Conservation (phyloP, 1,140 invertebrate species). For the Zaprionus taronus region DNA sequence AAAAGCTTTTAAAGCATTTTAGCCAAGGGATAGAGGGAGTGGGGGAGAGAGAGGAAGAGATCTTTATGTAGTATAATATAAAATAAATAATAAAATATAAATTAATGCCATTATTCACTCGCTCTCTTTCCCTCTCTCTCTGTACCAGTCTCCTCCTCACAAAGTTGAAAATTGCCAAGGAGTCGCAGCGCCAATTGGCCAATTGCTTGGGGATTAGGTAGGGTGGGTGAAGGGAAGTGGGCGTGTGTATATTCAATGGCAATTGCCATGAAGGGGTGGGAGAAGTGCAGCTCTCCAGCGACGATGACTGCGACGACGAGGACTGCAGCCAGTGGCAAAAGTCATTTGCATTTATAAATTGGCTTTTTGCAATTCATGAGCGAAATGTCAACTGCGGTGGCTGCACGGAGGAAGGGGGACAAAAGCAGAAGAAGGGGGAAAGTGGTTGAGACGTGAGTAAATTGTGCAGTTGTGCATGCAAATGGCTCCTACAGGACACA, state of each 20-base stretch:
- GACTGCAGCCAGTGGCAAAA: conserved; percentile 64
- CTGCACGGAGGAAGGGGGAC: neutral
- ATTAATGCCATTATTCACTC: conserved; percentile 56
- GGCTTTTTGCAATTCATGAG: conserved; percentile 82
- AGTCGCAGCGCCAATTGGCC: conserved; percentile 16
- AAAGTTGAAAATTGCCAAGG: conserved; percentile 11
- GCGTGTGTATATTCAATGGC: conserved; percentile 19
- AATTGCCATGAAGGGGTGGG: conserved; percentile 22
- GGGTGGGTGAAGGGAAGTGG: conserved; percentile 1
- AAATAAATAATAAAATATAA: conserved; percentile 49
- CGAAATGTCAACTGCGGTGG: conserved; percentile 58
- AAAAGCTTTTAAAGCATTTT: conserved; percentile 40
- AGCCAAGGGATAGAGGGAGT: neutral
- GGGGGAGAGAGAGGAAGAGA: neutral
- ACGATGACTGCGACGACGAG: neutral
- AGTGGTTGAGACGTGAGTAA: conserved; percentile 45
- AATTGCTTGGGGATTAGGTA: conserved; percentile 52
- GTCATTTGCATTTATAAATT: conserved; percentile 83
- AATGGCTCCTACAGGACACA: conserved; percentile 67
- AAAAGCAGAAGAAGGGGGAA: neutral
- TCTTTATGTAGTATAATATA: conserved; percentile 19
- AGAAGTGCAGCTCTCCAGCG: conserved; percentile 2
- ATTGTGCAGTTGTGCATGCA: conserved; percentile 78
- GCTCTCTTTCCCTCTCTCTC: neutral
- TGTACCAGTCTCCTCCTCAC: neutral